Evolutionary conservation across 2,797 vertebrate genomes (phyloP).

Genomic region (Chloroceryle amazona): DNA sequence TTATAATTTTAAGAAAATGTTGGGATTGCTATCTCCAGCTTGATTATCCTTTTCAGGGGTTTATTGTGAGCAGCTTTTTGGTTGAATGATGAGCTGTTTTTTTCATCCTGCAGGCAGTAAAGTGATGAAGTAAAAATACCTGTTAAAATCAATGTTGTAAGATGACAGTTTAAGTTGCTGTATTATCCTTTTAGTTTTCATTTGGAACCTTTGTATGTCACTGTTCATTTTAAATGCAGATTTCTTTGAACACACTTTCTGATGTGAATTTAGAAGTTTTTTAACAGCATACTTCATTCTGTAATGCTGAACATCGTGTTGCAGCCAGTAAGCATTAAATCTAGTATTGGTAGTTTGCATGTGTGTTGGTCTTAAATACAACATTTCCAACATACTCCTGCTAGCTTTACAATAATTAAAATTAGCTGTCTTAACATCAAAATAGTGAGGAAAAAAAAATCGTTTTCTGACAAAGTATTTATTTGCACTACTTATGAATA

Average conservation of each 20-base stretch:
- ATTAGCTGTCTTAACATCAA: constrained; percentile 53
- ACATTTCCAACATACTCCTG: constrained; percentile 42
- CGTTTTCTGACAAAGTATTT: constrained; percentile 61
- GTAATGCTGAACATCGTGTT: constrained; percentile 38
- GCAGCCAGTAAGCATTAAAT: constrained; percentile 57
- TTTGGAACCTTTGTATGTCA: constrained; percentile 38
- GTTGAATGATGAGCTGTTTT: constrained; percentile 2
- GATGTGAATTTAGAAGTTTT: constrained; percentile 19
- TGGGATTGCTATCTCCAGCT: constrained; percentile 8
- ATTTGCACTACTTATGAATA: constrained; percentile 78
- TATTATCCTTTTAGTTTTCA: constrained; percentile 13
- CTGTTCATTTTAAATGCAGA: constrained; percentile 34
- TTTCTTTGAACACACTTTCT: constrained; percentile 46
- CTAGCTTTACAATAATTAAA: constrained; percentile 61
- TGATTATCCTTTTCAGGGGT: constrained; percentile 53
- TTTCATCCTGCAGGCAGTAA: constrained; percentile 37
- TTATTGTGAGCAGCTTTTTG: constrained; percentile 45
- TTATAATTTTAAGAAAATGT: constrained; percentile 42
- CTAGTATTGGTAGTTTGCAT: constrained; percentile 54
- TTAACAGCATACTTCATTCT: neutral
- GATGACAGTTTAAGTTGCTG: constrained; percentile 21
- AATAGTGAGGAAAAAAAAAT: constrained; percentile 37
- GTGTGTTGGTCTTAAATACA: constrained; percentile 43
- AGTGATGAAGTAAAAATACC: constrained; percentile 28
- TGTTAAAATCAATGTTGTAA: constrained; percentile 34